A percentile compares a stretch with the other conserved stretches of the same genome.
Conservation (phyloP, 2,113 vertebrate species). For the zebrafish (Danio rerio) region DNA sequence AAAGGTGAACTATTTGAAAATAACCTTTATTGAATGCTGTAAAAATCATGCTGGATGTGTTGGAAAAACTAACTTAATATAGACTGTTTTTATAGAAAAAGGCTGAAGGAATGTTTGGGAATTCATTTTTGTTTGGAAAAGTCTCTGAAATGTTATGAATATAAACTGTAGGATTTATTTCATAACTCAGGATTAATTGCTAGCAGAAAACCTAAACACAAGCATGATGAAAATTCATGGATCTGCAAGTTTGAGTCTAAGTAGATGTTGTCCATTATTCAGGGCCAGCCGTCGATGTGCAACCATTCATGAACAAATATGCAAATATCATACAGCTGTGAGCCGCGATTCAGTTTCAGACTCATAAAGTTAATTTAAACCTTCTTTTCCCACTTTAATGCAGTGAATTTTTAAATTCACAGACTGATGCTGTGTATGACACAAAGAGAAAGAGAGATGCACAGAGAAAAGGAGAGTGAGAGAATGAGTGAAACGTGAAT, state of each 20-base stretch:
- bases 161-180: not conserved
- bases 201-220: conserved; percentile 6
- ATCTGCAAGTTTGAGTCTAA: not conserved
- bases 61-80: not conserved
- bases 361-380: not conserved
- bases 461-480: conserved; percentile 26
- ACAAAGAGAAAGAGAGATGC: conserved; percentile 3
- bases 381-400: not conserved
- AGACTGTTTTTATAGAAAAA: not conserved
- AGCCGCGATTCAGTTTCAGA: not conserved
- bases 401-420: not conserved
- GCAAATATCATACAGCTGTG: conserved; percentile 22
- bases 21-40: not conserved
- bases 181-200: not conserved
- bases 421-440: not conserved
- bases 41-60: not conserved
- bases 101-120: not conserved
- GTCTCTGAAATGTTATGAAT: not conserved
- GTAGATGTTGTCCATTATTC: conserved; percentile 3
- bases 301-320: conserved; percentile 2
- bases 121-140: not conserved
- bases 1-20: not conserved
- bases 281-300: not conserved
- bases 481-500: conserved; percentile 55
- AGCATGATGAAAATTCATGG: not conserved